phyloP scores from a whole-genome alignment of 2,888 invertebrate genomes.

The Campaea margaritaria region DNA sequence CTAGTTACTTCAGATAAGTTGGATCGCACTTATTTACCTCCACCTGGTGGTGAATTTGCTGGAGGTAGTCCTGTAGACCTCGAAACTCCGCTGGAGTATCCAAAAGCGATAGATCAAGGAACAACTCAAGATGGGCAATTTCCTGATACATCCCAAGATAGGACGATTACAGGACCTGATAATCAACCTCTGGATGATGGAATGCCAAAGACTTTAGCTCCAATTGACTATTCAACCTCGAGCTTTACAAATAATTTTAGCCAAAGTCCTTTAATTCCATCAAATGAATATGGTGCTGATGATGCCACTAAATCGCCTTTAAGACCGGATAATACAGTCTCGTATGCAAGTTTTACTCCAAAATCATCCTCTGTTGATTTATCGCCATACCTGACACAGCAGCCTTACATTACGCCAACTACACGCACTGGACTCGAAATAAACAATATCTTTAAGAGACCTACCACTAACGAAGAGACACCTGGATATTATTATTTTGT shows the following conservation, averaged over 20 bases:
- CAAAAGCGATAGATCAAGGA: slow-evolving; percentile 43
- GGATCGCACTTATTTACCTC: slow-evolving; percentile 70
- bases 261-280: neutral
- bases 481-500: slow-evolving; percentile 5
- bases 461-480: neutral
- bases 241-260: slow-evolving; percentile 22
- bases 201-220: neutral
- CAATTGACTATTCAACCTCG: slow-evolving; percentile 1
- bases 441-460: neutral
- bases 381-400: neutral
- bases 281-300: neutral
- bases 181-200: neutral
- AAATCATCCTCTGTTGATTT: slow-evolving; percentile 7
- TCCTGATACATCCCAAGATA: neutral
- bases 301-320: neutral
- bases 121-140: neutral
- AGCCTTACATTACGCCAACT: neutral
- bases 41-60: slow-evolving; percentile 64
- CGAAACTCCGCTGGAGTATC: slow-evolving; percentile 59
- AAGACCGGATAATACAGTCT: neutral
- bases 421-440: neutral
- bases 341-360: neutral
- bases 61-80: slow-evolving; percentile 63
- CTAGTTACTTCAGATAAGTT: slow-evolving; percentile 63
- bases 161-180: neutral